A percentile compares a stretch with the other conserved stretches of the same genome.
Conservation (phyloP, 1,140 invertebrate species). For the Aleiodes sp. region DNA sequence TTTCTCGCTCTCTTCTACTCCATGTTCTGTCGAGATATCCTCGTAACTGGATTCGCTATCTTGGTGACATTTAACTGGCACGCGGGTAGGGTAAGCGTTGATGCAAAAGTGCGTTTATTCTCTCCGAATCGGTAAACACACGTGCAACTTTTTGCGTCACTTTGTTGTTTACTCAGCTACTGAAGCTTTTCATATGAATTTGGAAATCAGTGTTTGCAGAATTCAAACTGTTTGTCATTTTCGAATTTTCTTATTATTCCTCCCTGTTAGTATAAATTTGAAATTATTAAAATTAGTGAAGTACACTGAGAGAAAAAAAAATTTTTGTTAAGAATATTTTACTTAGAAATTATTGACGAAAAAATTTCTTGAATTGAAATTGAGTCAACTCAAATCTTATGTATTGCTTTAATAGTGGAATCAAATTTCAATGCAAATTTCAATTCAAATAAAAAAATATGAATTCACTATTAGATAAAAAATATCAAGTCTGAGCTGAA, state of each 20-base stretch:
- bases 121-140: slow-evolving; percentile 48
- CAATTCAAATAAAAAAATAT: too few species aligned
- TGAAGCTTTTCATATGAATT: background rate
- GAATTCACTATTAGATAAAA: too few species aligned
- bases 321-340: too few species aligned
- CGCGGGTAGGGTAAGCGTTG: slow-evolving; percentile 35
- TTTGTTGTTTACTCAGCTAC: slow-evolving; percentile 40
- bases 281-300: too few species aligned
- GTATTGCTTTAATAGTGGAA: too few species aligned
- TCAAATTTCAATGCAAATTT: too few species aligned
- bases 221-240: too few species aligned
- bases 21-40: background rate
- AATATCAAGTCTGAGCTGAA: too few species aligned
- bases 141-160: slow-evolving; percentile 48
- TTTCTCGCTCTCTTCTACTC: background rate
- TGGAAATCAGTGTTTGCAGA: background rate
- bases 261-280: background rate
- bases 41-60: slow-evolving; percentile 31
- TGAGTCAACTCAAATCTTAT: too few species aligned
- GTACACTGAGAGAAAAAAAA: too few species aligned
- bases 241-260: background rate
- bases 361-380: too few species aligned
- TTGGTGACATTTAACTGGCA: slow-evolving; percentile 38
- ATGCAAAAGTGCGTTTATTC: slow-evolving; percentile 39
- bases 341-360: too few species aligned